Percentiles rank a stretch among this genome's conserved stretches.
These are phyloP conservation scores for Calameuta idolon DNA, from an alignment of 2,888 invertebrate genomes.

Conservation along the genomic window DNA sequence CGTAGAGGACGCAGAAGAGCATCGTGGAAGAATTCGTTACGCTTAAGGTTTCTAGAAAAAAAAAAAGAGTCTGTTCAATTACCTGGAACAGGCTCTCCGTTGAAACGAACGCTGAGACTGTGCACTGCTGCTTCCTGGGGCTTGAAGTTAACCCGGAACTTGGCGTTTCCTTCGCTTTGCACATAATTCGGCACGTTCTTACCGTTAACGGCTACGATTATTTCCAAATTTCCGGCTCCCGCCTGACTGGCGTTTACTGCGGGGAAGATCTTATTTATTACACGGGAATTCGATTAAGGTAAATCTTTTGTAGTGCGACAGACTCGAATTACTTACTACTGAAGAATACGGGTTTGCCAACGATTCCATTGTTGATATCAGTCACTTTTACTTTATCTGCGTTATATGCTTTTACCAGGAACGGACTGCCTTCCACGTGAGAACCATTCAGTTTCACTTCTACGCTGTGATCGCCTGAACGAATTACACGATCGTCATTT, in stretches of 20 bases:
- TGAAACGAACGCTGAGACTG: slow-evolving; percentile 88
- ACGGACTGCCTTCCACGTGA: slow-evolving; percentile 95
- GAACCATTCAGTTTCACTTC: slow-evolving; percentile 80
- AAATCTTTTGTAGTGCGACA: not conserved
- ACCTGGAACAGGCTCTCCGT: slow-evolving; percentile 77
- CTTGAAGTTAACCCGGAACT: slow-evolving; percentile 94
- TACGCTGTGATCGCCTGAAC: slow-evolving; percentile 85
- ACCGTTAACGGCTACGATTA: slow-evolving; percentile 95
- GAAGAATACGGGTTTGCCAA: slow-evolving; percentile 94
- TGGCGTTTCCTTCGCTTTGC: slow-evolving; percentile 96
- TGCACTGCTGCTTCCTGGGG: slow-evolving; percentile 94
- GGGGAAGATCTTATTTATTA: not conserved
- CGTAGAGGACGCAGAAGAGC: not conserved
- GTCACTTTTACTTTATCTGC: slow-evolving; percentile 94
- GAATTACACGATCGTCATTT: slow-evolving; percentile 7
- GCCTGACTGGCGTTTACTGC: slow-evolving; percentile 93
- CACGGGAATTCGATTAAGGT: slow-evolving; percentile 78
- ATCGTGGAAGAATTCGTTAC: not conserved
- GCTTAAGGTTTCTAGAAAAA: not conserved
- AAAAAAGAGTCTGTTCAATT: slow-evolving; percentile 18
- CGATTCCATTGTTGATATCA: slow-evolving; percentile 90
- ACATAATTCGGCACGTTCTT: slow-evolving; percentile 98
- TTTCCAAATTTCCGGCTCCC: slow-evolving; percentile 96
- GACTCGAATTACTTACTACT: slow-evolving; percentile 75
- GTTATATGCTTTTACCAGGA: slow-evolving; percentile 95